Percentiles rank a stretch among this genome's conserved stretches.
Evolutionary conservation across 2,797 vertebrate genomes (phyloP).

Genomic region (Sardinella longiceps): DNA sequence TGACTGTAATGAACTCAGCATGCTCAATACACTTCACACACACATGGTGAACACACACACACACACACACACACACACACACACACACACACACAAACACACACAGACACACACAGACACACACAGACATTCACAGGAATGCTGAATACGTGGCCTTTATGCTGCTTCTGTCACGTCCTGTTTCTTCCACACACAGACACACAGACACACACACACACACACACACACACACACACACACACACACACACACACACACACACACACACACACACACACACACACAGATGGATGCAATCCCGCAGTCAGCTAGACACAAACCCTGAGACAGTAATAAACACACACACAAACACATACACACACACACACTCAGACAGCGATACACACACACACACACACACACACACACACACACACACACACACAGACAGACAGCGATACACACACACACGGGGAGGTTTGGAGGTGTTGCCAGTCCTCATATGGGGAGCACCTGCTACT

Average conservation of each 20-base stretch:
- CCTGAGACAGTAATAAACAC: background rate
- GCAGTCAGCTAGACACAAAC: background rate
- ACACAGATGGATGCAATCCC: background rate
- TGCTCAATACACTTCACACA: background rate
- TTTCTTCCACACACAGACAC: background rate
- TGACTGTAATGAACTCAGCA: background rate
- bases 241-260: background rate
- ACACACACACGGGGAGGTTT: background rate
- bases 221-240: background rate
- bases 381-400: background rate
- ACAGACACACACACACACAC: background rate
- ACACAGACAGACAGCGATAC: background rate
- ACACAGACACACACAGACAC: background rate
- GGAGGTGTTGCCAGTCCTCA: background rate
- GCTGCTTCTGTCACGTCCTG: constrained; percentile 11
- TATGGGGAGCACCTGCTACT: constrained; percentile 30
- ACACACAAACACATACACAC: background rate
- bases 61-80: background rate
- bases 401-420: background rate
- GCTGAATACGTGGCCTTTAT: constrained; percentile 23
- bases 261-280: background rate
- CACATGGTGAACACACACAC: background rate
- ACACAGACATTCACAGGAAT: background rate
- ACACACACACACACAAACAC: background rate
- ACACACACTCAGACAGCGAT: too few species aligned